A percentile compares a stretch with the other conserved stretches of the same genome.
These are phyloP conservation scores for Drosophila formosana DNA, from an alignment of 2,888 invertebrate genomes.

Conservation along the genomic window DNA sequence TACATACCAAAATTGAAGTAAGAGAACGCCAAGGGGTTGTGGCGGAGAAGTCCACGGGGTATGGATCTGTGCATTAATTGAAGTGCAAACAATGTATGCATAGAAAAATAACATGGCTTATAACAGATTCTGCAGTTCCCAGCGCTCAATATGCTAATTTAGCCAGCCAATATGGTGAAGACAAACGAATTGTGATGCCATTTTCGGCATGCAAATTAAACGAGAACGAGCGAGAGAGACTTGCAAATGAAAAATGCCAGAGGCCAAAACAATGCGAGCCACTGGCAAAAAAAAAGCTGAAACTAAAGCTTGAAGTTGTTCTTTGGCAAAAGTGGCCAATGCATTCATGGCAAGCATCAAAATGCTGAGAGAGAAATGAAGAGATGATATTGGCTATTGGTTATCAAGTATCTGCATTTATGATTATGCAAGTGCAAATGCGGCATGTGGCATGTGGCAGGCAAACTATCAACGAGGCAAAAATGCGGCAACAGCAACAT, in stretches of 20 bases:
- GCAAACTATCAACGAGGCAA: constrained; percentile 61
- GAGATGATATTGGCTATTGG: constrained; percentile 29
- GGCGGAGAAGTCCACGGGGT: neutral
- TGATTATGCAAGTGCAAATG: constrained; percentile 64
- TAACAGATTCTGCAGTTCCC: constrained; percentile 47
- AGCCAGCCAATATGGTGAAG: constrained; percentile 33
- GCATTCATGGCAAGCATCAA: constrained; percentile 35
- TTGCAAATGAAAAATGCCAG: constrained; percentile 48
- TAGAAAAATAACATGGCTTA: constrained; percentile 52
- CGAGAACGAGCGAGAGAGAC: constrained; percentile 14
- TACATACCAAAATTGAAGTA: neutral
- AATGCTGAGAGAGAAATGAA: constrained; percentile 22
- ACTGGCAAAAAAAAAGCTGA: neutral
- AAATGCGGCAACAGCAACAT: constrained; percentile 26
- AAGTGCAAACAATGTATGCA: constrained; percentile 67
- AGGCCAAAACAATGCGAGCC: constrained; percentile 24
- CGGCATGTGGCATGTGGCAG: constrained; percentile 17
- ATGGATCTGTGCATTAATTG: constrained; percentile 53
- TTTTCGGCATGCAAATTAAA: constrained; percentile 68
- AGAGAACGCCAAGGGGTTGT: neutral
- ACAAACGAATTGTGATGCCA: constrained; percentile 43
- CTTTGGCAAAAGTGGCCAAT: constrained; percentile 38
- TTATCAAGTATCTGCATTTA: constrained; percentile 58
- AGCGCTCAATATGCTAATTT: constrained; percentile 52
- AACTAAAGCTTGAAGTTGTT: neutral